phyloP scores from a whole-genome alignment of 1,140 invertebrate genomes.

The Leptinotarsa undecemlineata region DNA sequence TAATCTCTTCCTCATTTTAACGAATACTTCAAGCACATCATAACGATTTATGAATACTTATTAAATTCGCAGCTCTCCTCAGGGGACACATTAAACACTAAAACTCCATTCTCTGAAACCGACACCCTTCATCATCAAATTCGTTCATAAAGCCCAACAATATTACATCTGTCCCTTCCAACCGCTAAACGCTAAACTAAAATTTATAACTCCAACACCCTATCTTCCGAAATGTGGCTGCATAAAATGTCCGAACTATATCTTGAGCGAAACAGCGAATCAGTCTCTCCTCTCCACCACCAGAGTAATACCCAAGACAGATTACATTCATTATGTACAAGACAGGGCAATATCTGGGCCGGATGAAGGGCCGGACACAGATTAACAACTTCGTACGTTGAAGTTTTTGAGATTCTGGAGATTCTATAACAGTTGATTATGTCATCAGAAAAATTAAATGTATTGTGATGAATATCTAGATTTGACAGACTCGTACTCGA shows the following conservation, averaged over 20 bases:
- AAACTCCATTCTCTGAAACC: too few relatives aligned
- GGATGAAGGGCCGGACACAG: neutral
- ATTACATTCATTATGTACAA: slow-evolving; percentile 14
- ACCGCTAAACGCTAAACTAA: slow-evolving; percentile 14
- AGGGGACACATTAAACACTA: too few relatives aligned
- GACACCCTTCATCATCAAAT: slow-evolving; percentile 1
- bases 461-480: too few relatives aligned
- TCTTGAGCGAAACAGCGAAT: neutral
- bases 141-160: neutral
- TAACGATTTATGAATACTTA: too few relatives aligned
- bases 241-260: slow-evolving; percentile 14
- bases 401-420: neutral
- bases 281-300: neutral
- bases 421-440: neutral
- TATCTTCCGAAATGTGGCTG: slow-evolving; percentile 5
- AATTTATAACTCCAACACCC: slow-evolving; percentile 14
- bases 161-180: neutral
- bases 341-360: slow-evolving; percentile 5
- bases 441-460: neutral
- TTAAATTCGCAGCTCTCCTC: too few relatives aligned
- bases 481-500: too few relatives aligned
- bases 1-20: too few relatives aligned
- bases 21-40: too few relatives aligned
- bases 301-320: slow-evolving; percentile 2
- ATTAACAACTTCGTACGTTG: neutral